Base-by-base conservation (phyloP, 2,888 invertebrate genomes). In the Melolontha melolontha region DNA sequence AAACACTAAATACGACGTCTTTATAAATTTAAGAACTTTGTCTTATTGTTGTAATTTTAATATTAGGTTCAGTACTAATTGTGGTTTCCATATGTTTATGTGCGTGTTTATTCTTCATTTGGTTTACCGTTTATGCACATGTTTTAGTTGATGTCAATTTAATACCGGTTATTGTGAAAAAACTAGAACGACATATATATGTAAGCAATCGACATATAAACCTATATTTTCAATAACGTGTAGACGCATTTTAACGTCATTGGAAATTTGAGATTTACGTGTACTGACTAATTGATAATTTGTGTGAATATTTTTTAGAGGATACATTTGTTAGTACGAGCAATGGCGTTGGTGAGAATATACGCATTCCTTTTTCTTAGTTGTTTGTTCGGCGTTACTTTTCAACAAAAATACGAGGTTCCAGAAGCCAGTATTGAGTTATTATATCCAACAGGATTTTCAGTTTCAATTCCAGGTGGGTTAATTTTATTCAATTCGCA, bases 401-500 rank as follows among this genome's bases (percentile, higher is more conserved):
- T 27, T 4, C 42, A 42, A n/a, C 59, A 62, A 47, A 16, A 40
- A 65, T 80, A 74, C 73, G 79, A 82, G 42, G 86, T 88, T 0
- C 88, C 88, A 0, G 82, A 84, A 0, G 87, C 89, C 0, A 86
- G 83, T 66, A 81, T 90, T 0, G 87, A 89, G 77, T 88, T 88
- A 1, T 84, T 88, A 40, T 83, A 84, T 72, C 90, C 90, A 0
- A 85, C 80, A 77, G 91, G 91, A 66, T 77, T 90, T 0, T 82
- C 86, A 52, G 87, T 89, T 0, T 87, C 89, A 0, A 85, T 90
- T 47, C 89, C 89, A 77, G 87, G 90, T 89, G 79, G 80, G 82
- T 27, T 29, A 51, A 5, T 51, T 51, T 16, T 27, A n/a, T 51
- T 17, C 74, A 54, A n/a, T 8, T 2, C 7, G 6, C 7, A 34